phyloP scores from a whole-genome alignment of 1,140 invertebrate species.

The Manduca sexta region DNA sequence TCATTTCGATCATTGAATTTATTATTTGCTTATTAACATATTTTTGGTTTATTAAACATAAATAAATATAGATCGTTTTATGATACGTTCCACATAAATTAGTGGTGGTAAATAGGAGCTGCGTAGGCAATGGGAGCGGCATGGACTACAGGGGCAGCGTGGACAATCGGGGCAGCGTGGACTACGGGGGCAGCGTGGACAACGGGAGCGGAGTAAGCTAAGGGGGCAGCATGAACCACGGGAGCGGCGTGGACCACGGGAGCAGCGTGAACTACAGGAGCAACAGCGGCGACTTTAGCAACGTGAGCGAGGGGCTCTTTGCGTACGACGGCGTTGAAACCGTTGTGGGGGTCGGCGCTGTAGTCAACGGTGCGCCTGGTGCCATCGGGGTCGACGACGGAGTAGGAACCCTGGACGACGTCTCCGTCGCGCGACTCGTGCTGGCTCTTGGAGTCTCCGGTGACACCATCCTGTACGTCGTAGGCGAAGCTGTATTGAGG shows the following conservation, averaged over 20 bases:
- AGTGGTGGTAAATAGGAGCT: slow-evolving; percentile 38
- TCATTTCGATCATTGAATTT: too few species aligned
- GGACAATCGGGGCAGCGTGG: slow-evolving; percentile 41
- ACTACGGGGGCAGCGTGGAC: slow-evolving; percentile 23
- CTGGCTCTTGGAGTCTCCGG: slow-evolving; percentile 79
- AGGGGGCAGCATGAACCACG: slow-evolving; percentile 3
- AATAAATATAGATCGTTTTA: too few species aligned
- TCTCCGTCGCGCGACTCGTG: slow-evolving; percentile 77
- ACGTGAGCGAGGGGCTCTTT: slow-evolving; percentile 37
- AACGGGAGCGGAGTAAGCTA: slow-evolving; percentile 32
- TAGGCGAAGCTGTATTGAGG: slow-evolving; percentile 78
- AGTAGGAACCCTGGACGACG: slow-evolving; percentile 76
- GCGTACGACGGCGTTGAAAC: slow-evolving; percentile 72
- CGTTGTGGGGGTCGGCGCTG: slow-evolving; percentile 73
- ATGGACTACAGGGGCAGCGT: slow-evolving; percentile 23
- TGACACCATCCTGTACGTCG: slow-evolving; percentile 77
- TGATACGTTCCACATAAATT: slow-evolving; percentile 1
- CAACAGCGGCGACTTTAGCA: slow-evolving; percentile 37
- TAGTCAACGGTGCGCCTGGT: slow-evolving; percentile 78
- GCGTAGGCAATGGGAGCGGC: slow-evolving; percentile 62
- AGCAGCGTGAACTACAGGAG: slow-evolving; percentile 1
- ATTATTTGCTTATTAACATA: too few species aligned
- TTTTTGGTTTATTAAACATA: too few species aligned
- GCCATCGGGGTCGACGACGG: slow-evolving; percentile 77
- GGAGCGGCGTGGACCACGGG: neutral